Percentiles rank a stretch among this genome's conserved stretches.
Conservation (phyloP, 2,113 vertebrate species). For the Gambusia affinis region DNA sequence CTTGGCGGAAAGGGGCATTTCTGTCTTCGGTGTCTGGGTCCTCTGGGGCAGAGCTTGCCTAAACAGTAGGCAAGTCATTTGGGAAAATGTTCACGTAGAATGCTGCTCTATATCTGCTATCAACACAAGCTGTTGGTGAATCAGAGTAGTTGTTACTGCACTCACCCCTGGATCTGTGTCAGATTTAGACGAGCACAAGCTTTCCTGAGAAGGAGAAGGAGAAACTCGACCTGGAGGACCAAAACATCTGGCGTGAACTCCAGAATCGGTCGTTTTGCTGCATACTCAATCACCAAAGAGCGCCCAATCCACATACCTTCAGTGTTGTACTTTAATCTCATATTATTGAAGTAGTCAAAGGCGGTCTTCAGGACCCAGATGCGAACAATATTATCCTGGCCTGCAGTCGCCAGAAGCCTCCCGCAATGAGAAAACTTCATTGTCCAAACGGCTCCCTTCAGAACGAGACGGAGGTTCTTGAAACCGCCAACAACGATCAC, state of each 20-base stretch:
- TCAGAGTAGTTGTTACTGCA: not conserved
- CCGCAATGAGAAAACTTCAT: slow-evolving; percentile 99
- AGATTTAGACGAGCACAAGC: slow-evolving; percentile 96
- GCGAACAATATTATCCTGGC: slow-evolving; percentile 95
- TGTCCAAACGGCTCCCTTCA: slow-evolving; percentile 97
- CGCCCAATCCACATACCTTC: slow-evolving; percentile 83
- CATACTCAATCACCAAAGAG: not conserved
- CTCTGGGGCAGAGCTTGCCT: slow-evolving; percentile 86
- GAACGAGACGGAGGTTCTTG: slow-evolving; percentile 4
- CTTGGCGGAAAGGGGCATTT: slow-evolving; percentile 91
- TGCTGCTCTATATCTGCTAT: not conserved
- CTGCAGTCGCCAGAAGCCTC: slow-evolving; percentile 92
- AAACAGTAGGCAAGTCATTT: not conserved
- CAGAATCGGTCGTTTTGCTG: not conserved
- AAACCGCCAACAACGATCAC: not conserved
- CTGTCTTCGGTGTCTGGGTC: slow-evolving; percentile 93
- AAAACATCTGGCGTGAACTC: not conserved
- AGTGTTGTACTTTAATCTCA: slow-evolving; percentile 98
- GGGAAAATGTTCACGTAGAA: not conserved
- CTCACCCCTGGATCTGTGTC: slow-evolving; percentile 92
- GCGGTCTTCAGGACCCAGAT: slow-evolving; percentile 98
- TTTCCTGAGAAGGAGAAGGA: slow-evolving; percentile 98
- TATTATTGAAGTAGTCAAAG: slow-evolving; percentile 99
- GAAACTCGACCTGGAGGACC: slow-evolving; percentile 89
- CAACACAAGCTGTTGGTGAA: not conserved